Conservation (phyloP, 2,888 invertebrate species). For the Crocallis elinguaria region DNA sequence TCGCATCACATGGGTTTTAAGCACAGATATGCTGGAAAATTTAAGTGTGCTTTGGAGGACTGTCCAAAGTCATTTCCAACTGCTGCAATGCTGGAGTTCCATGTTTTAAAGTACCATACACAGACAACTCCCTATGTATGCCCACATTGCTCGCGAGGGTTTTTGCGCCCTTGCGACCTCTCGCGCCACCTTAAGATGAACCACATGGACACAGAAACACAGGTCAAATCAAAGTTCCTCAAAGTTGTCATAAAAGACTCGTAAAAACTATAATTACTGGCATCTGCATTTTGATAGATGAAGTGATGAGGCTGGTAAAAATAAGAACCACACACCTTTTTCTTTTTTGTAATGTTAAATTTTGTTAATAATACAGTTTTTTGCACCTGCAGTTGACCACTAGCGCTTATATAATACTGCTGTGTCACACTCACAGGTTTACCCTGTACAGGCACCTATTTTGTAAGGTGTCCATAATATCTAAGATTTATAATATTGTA, state of each 20-base stretch:
- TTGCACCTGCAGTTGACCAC: too few species aligned
- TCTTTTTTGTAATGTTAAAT: too few species aligned
- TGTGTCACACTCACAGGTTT: too few species aligned
- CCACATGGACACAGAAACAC: constrained; percentile 57
- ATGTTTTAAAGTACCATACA: constrained; percentile 74
- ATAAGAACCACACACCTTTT: too few species aligned
- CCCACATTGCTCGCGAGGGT: constrained; percentile 72
- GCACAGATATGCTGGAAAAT: constrained; percentile 72
- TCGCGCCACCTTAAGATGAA: constrained; percentile 68
- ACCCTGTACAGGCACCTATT: too few species aligned
- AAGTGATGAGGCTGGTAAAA: too few species aligned
- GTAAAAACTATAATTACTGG: background rate
- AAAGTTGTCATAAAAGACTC: constrained; percentile 20
- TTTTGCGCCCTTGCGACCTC: constrained; percentile 72
- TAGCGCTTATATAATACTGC: too few species aligned
- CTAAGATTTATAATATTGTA: too few species aligned
- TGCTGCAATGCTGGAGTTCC: constrained; percentile 74
- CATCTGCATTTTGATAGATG: too few species aligned
- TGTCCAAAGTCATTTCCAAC: constrained; percentile 69
- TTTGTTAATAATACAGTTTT: too few species aligned
- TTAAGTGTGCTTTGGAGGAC: constrained; percentile 71
- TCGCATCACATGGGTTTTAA: constrained; percentile 72
- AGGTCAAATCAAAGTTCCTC: constrained; percentile 31
- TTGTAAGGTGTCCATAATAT: too few species aligned
- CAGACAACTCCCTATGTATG: constrained; percentile 75